Base-by-base conservation (phyloP, 2,888 invertebrate species). In the Nemotelus nigrinus region DNA sequence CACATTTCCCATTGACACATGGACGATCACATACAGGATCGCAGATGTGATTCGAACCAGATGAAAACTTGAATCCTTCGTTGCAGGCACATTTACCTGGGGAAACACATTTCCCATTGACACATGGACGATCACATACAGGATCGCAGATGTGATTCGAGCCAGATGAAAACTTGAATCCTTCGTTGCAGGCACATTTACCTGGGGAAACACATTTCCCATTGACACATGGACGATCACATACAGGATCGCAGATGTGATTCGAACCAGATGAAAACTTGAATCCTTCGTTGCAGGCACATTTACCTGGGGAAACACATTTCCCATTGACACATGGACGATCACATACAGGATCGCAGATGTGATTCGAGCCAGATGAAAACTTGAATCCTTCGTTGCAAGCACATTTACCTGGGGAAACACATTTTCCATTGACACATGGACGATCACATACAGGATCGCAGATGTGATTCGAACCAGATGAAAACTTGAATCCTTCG, bases 11-110 rank as follows among this genome's bases (percentile, higher is more conserved):
- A 81, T 85, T 84, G 0, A 71, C 45, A 72, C 86, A 86, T 0
- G 85, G 83, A 50, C 80, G 79, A 0, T 84, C 81, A 80, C 89
- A 82, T 8, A 77, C 44, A 1, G 81, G 80, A 43, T 58, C 25
- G 67, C 82, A 82, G 55, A 41, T 78, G 47, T 79, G 72, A 55
- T 78, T 78, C 53, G 81, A 2, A 76, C 80, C 81, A 7, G 77
- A 39, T 1, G 55, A 65, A 65, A 79, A 82, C 5, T 67, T 76
- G 77, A 86, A 88, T 1, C 88, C 89, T 44, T 80, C 80, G 45
- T 85, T 82, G 79, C 89, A 89, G 6, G 81, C 81, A 64, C 89
- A 89, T 39, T 82, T 81, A 1, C 85, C 83, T 0, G 88, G 87
- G 0, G 83, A 83, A 1, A 83, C 80, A 79, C 89, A 89, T 0